These are phyloP conservation scores for Lycaon pictus DNA, from an alignment of 2,113 vertebrate species.

Conservation along the genomic window DNA sequence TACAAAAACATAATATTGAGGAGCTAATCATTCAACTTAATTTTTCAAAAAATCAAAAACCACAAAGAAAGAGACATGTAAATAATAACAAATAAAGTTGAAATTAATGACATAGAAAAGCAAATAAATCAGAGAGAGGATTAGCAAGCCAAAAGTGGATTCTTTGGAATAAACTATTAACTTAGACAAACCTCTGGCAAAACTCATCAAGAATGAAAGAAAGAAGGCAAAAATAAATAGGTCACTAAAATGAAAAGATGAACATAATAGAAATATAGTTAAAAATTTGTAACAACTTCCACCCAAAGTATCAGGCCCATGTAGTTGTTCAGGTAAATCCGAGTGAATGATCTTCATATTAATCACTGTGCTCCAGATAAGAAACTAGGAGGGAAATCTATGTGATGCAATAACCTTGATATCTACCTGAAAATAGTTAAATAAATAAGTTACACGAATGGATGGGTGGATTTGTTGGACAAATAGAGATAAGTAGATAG, in stretches of 20 bases:
- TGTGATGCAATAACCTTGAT: neutral
- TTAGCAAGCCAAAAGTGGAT: neutral
- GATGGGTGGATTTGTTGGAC: neutral
- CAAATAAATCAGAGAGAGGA: neutral
- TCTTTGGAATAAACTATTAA: neutral
- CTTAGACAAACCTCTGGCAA: neutral
- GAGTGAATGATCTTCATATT: neutral
- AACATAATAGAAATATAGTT: neutral
- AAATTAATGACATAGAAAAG: conserved; percentile 4
- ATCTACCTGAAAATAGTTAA: neutral
- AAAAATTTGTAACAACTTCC: neutral
- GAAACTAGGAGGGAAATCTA: neutral
- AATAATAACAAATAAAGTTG: neutral
- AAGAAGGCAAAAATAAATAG: neutral
- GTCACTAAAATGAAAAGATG: neutral
- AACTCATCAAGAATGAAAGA: neutral
- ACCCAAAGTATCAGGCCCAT: neutral
- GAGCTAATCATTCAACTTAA: neutral
- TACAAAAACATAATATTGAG: neutral
- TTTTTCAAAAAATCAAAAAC: neutral
- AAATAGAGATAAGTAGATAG: neutral
- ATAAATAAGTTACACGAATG: neutral
- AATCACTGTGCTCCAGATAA: neutral
- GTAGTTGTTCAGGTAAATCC: neutral
- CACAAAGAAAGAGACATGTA: neutral